phyloP scores from a whole-genome alignment of 2,113 vertebrate species.

The Pseudonaja textilis region DNA sequence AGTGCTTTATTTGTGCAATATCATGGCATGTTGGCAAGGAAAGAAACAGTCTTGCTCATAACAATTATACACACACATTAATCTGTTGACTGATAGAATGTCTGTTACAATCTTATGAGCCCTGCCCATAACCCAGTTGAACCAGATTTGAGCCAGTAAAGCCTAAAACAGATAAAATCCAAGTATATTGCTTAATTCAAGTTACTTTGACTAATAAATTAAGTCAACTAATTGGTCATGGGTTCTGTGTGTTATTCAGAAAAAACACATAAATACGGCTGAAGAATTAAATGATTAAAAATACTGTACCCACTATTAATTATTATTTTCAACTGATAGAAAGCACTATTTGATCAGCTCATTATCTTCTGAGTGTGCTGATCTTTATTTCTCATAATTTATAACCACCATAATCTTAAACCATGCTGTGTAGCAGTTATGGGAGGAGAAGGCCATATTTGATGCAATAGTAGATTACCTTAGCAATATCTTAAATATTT shows the following conservation, averaged over 20 bases:
- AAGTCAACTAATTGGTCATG: neutral
- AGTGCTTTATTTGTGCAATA: slow-evolving; percentile 4
- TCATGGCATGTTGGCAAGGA: neutral
- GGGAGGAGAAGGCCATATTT: neutral
- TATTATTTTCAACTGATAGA: neutral
- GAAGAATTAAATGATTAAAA: neutral
- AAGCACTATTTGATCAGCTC: neutral
- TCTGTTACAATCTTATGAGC: neutral
- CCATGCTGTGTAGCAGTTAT: neutral
- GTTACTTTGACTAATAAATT: neutral
- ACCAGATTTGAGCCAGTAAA: neutral
- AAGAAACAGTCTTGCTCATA: neutral
- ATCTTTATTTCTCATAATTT: neutral
- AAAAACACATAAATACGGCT: neutral
- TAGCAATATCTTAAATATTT: neutral
- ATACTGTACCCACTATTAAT: neutral
- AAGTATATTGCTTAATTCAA: neutral
- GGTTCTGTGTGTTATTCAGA: neutral
- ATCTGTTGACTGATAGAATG: neutral
- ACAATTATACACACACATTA: neutral
- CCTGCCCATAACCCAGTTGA: neutral
- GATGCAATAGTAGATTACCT: neutral
- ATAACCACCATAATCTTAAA: neutral
- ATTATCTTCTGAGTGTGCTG: neutral
- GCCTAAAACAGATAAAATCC: neutral